These are phyloP conservation scores for Leptinotarsa peninsularis DNA, from an alignment of 2,888 invertebrate genomes.

Conservation along the genomic window DNA sequence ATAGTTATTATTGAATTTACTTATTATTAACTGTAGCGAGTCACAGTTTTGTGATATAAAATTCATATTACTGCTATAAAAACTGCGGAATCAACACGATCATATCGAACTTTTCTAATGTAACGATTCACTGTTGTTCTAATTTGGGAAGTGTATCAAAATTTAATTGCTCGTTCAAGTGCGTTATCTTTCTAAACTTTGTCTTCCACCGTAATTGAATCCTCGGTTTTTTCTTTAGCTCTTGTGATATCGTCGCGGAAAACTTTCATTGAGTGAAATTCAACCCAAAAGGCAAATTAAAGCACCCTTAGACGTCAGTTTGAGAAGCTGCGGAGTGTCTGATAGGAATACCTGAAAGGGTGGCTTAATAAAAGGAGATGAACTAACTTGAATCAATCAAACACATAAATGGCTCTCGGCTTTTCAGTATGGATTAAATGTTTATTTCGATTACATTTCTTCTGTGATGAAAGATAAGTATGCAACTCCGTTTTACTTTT, in stretches of 20 bases:
- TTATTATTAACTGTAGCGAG: no score
- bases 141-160: not conserved
- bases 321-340: slow-evolving; percentile 22
- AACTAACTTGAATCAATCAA: slow-evolving; percentile 18
- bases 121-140: not conserved
- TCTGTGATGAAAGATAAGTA: not conserved
- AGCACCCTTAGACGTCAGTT: slow-evolving; percentile 10
- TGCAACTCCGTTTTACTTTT: no score
- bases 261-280: not conserved
- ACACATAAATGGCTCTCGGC: not conserved
- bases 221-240: not conserved
- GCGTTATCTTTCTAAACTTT: not conserved
- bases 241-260: not conserved
- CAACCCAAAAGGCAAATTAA: slow-evolving; percentile 24
- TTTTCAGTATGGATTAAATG: not conserved
- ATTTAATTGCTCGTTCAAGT: not conserved
- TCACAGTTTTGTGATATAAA: no score
- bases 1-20: no score
- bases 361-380: slow-evolving; percentile 5
- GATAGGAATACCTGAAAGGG: slow-evolving; percentile 25
- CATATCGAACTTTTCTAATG: no score
- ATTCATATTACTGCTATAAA: no score
- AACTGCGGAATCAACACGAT: no score
- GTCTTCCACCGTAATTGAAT: not conserved
- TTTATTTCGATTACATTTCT: not conserved